Evolutionary conservation across 2,797 vertebrate genomes (phyloP).

Genomic region (Balearica regulorum): DNA sequence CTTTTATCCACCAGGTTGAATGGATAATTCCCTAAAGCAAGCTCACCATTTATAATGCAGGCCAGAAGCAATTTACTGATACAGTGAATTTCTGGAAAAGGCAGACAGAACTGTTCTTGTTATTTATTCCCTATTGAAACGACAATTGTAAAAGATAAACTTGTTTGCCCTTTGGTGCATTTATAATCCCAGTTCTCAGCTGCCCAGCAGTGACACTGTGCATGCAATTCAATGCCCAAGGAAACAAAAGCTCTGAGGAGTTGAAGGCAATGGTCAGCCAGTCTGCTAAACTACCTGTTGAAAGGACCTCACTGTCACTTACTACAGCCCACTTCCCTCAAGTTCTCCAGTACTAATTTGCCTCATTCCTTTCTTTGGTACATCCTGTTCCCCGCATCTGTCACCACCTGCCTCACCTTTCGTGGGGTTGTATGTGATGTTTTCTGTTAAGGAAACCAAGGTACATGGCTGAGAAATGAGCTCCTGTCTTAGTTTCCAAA

Average conservation of each 20-base stretch:
- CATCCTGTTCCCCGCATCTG: not conserved
- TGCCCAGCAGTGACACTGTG: not conserved
- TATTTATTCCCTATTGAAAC: not conserved
- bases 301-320: not conserved
- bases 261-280: not conserved
- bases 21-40: slow-evolving; percentile 16
- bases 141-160: not conserved
- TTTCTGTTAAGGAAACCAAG: not conserved
- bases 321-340: not conserved
- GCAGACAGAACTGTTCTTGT: not conserved
- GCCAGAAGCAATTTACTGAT: slow-evolving; percentile 1
- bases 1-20: not conserved
- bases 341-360: not conserved
- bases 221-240: not conserved
- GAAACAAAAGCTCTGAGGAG: not conserved
- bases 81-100: not conserved
- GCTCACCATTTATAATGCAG: not conserved
- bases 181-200: not conserved
- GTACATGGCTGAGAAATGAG: not conserved
- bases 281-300: not conserved
- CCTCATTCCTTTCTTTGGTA: not conserved
- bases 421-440: not conserved
- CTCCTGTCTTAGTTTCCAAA: not conserved
- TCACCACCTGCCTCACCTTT: not conserved
- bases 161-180: not conserved